A percentile compares a stretch with the other conserved stretches of the same genome.
Evolutionary conservation across 2,888 invertebrate species (phyloP).

Genomic region (Cotesia congregata): DNA sequence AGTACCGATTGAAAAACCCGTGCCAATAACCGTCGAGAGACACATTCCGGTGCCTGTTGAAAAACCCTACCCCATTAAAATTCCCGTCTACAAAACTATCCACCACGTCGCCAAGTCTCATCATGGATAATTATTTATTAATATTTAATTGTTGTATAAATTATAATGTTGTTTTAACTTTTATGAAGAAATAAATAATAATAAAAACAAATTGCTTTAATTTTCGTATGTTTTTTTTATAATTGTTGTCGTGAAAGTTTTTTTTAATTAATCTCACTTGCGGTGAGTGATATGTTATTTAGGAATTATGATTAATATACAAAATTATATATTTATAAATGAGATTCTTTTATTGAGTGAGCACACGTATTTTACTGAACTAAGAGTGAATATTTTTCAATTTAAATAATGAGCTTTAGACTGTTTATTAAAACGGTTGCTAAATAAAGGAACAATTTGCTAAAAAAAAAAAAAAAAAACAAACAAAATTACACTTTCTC

Average conservation of each 20-base stretch:
- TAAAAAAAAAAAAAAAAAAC: not conserved
- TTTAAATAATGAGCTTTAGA: not conserved
- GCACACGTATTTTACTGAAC: not conserved
- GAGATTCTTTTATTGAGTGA: not conserved
- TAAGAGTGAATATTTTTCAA: not conserved
- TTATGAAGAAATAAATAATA: conserved; percentile 15
- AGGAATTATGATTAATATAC: not conserved
- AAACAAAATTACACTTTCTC: not conserved
- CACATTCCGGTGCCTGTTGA: conserved; percentile 79
- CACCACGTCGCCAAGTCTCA: conserved; percentile 77
- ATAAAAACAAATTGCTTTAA: conserved; percentile 25
- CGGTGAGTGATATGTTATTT: not conserved
- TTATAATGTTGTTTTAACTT: conserved; percentile 26
- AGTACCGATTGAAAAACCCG: conserved; percentile 78
- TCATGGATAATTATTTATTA: conserved; percentile 22
- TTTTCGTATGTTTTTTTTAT: conserved; percentile 20
- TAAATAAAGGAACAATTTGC: not conserved
- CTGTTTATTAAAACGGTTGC: not conserved
- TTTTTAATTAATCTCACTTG: not conserved
- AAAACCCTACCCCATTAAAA: conserved; percentile 79
- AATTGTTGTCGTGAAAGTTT: conserved; percentile 6
- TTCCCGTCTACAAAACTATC: conserved; percentile 80
- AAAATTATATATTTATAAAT: not conserved
- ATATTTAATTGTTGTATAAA: not conserved
- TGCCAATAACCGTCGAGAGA: conserved; percentile 79